Conservation (phyloP, 2,888 invertebrate genomes). For the Tridacna gigas region DNA sequence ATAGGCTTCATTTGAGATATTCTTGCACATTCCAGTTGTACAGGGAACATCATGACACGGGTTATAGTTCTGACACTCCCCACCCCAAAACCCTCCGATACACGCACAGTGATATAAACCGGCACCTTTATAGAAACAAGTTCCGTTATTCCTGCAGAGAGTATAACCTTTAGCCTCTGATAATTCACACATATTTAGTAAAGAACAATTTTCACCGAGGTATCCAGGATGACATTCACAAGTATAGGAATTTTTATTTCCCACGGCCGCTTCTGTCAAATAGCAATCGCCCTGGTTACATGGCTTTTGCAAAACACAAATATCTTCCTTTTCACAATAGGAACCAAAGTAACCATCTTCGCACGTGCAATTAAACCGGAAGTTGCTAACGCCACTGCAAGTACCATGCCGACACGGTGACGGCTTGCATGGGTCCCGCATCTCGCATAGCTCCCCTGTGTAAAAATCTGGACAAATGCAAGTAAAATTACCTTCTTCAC, state of each 20-base stretch:
- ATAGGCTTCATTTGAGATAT: slow-evolving; percentile 66
- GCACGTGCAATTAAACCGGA: slow-evolving; percentile 62
- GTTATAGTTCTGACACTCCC: slow-evolving; percentile 73
- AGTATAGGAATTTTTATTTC: slow-evolving; percentile 18
- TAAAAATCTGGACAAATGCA: slow-evolving; percentile 66
- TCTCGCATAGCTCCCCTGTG: slow-evolving; percentile 69
- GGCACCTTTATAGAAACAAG: slow-evolving; percentile 66
- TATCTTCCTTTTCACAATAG: slow-evolving; percentile 59
- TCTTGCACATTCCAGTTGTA: slow-evolving; percentile 77
- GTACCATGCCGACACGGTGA: slow-evolving; percentile 67
- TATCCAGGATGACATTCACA: slow-evolving; percentile 65
- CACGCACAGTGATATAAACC: slow-evolving; percentile 78
- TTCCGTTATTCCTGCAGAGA: slow-evolving; percentile 74
- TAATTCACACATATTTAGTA: slow-evolving; percentile 64
- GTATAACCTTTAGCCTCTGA: slow-evolving; percentile 7
- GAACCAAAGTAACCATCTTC: slow-evolving; percentile 60
- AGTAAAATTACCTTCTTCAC: slow-evolving; percentile 53
- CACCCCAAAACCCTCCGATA: slow-evolving; percentile 72
- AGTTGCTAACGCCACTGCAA: slow-evolving; percentile 32
- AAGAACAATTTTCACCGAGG: slow-evolving; percentile 65
- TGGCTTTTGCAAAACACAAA: slow-evolving; percentile 56
- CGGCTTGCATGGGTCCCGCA: slow-evolving; percentile 68
- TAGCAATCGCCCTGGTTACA: slow-evolving; percentile 61
- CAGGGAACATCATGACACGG: slow-evolving; percentile 77
- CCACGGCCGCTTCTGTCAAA: background rate